Conservation (phyloP, 2,797 vertebrate species). For the Sandelia bainsii region DNA sequence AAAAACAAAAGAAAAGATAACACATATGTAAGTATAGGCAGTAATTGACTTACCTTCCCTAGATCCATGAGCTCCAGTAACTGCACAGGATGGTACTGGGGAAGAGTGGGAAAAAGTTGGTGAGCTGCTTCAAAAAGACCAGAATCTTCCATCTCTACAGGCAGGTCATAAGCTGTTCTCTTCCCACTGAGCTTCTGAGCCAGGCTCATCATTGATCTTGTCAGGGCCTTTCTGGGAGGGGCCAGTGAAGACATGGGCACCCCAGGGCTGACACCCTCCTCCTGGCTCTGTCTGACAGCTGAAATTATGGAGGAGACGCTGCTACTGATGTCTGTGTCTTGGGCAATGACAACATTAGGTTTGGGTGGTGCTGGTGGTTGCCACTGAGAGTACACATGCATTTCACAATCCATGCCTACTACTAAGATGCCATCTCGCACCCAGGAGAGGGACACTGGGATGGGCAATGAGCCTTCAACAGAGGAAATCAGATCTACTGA, state of each 20-base stretch:
- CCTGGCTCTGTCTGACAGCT: conserved; percentile 88
- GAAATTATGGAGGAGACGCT: conserved; percentile 88
- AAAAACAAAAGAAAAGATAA: not conserved
- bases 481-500: conserved; percentile 94
- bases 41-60: conserved; percentile 83
- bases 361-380: conserved; percentile 87
- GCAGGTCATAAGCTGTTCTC: conserved; percentile 89
- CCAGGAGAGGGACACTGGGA: conserved; percentile 97
- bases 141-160: conserved; percentile 93
- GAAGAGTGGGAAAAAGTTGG: conserved; percentile 92
- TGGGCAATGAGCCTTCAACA: conserved; percentile 92
- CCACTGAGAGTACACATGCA: conserved; percentile 99
- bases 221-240: conserved; percentile 89
- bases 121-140: conserved; percentile 98
- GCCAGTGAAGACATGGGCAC: conserved; percentile 56
- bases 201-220: conserved; percentile 95
- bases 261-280: conserved; percentile 76
- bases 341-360: conserved; percentile 57
- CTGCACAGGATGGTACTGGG: conserved; percentile 97
- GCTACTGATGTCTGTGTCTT: conserved; percentile 85
- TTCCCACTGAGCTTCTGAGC: conserved; percentile 97
- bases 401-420: conserved; percentile 99
- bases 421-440: conserved; percentile 98
- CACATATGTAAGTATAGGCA: not conserved
- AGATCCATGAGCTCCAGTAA: conserved; percentile 98